Conservation (phyloP, 2,113 vertebrate species). For the Colius striatus region DNA sequence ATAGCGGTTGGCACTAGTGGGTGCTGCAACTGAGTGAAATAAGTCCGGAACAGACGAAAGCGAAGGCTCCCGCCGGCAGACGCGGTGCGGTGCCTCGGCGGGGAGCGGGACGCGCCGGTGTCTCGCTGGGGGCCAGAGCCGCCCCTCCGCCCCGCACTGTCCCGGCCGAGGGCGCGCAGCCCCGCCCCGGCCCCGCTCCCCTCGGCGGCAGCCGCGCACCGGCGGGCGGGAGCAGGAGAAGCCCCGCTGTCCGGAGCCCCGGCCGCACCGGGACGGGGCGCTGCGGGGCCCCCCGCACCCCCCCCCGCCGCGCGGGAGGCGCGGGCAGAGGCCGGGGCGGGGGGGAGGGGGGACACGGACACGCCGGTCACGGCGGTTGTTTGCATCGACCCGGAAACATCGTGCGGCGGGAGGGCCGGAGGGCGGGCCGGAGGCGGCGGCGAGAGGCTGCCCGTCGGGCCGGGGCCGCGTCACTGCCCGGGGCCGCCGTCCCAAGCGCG, state of each 20-base stretch:
- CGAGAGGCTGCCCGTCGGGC: constrained; percentile 28
- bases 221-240: not conserved
- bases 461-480: not conserved
- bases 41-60: constrained; percentile 28
- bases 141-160: not conserved
- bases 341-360: not conserved
- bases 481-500: not conserved
- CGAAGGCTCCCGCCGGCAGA: not conserved
- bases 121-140: not conserved
- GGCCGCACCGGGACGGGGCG: not conserved
- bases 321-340: not conserved
- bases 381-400: constrained; percentile 78
- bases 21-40: constrained; percentile 58
- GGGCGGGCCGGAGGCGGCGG: constrained; percentile 40
- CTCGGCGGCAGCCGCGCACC: too few relatives aligned
- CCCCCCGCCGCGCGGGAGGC: too few relatives aligned
- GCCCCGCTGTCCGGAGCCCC: not conserved
- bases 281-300: not conserved
- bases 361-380: constrained; percentile 36
- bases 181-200: not conserved
- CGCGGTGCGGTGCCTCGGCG: not conserved
- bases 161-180: not conserved
- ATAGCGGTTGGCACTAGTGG: constrained; percentile 62
- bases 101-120: not conserved
- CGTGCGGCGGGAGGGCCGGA: constrained; percentile 8